Evolutionary conservation across 1,140 invertebrate species (phyloP), one percentile per base, ranked within the genome.

Genomic region (Drosophila auraria): DNA sequence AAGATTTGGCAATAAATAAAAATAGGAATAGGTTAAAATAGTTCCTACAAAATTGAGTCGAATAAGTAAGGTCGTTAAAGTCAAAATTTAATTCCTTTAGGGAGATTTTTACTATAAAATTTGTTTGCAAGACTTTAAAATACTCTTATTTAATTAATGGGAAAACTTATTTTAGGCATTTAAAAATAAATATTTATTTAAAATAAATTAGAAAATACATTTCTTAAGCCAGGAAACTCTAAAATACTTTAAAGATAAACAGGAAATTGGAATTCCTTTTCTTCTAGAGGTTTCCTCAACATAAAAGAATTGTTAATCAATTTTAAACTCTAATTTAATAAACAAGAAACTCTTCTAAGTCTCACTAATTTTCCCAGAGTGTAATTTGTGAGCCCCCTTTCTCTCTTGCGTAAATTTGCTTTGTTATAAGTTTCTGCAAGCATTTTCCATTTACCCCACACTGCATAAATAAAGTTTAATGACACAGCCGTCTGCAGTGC

Each of bases 381-480:
- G 50, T 36, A 62, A 62, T 45, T 36, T 53, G 33, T 42, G 47
- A 47, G 54, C 47, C 54, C 63, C 51, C 14, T 25, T 27, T 14
- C 30, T 40, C 30, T 64, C 27, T 25, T 33, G 50, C 70, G 70
- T 62, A 80, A 89, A 87, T 89, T 89, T 87, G 86, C 84, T 89
- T 87, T 87, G 84, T 87, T 86, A 82, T 75, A 84, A 87, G 84
- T 90, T 86, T 87, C 54, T 73, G 78, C 79, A 68, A 77, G 76
- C 80, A 87, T 87, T 86, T 89, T 90, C 75, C 86, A 87, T 90
- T 89, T 89, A 82, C 63, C 66, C 78, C 54, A 11, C 54, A 83
- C 64, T 83, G 83, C 87, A 90, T 87, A 90, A 89, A 89, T 90
- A 89, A 90, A 89, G 83, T 84, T 83, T 90, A 89, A 89, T 90